Base-by-base conservation (phyloP, 2,797 vertebrate species). In the Anguilla pacifica region DNA sequence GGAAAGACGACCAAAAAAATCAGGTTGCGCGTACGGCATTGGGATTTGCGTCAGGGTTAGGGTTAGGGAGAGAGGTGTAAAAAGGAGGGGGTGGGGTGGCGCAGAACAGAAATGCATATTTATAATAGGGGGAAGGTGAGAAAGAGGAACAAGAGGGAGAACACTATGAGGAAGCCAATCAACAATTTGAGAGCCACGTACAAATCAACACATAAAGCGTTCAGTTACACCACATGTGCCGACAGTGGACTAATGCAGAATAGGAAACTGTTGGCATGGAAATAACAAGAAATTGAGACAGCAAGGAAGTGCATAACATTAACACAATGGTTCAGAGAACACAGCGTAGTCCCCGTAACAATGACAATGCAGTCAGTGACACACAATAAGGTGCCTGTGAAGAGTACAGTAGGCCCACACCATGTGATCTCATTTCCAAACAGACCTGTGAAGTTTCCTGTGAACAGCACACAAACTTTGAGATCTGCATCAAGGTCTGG, bases 201-300 rank as follows among this genome's bases (percentile, higher is more conserved):
- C 19, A 81, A 22, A 31, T 43, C 70, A 57, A 28, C 70, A 46
- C 28, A 10, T 39, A 31, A 77, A 55, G 74, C 53, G 28, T 22
- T 61, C 67, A 70, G 25, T 70, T 31, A 70, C 6, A 70, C 2
- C 28, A 70, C n/a, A 31, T 77, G 28, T 35, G 55, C 70, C 51
- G 53, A 59, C 43, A 83, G 5, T 9, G 81, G 81, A 53, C 53
- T 83, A 25, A 83, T 83, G 81, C 51, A 51, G 81, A 31, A 79
- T 86, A 72, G 51, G 46, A 22, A 49, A 55, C 19, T 28, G 46
- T n/a, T 15, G 67, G 49, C 43, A 22, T 53, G 82, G 82, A 55
- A 55, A 28, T 84, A 49, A 84, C 85, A 74, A 3, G 2, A 79
- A 77, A 31, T 82, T 35, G 55, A 53, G 74, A 55, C 51, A 59